Percentiles rank a stretch among this genome's conserved stretches.
These are phyloP conservation scores for Electrophaes corylata DNA, from an alignment of 2,888 invertebrate species.

Conservation along the genomic window DNA sequence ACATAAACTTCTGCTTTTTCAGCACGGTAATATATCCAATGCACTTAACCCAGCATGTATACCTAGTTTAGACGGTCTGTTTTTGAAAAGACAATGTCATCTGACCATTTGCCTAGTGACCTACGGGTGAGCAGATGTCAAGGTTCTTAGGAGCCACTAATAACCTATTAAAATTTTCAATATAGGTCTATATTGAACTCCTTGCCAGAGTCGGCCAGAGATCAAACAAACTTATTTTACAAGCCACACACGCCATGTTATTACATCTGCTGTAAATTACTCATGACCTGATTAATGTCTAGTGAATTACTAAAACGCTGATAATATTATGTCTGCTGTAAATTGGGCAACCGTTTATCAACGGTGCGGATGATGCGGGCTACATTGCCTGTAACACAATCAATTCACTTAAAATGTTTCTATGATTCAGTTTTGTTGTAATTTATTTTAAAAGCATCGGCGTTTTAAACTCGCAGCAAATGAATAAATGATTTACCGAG, in stretches of 20 bases:
- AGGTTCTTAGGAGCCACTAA: too few species aligned
- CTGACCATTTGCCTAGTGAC: too few species aligned
- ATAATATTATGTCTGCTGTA: slow-evolving; percentile 11
- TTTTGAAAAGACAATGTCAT: too few species aligned
- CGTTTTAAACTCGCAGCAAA: slow-evolving; percentile 36
- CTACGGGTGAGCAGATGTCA: too few species aligned
- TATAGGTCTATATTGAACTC: too few species aligned
- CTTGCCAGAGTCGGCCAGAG: not conserved
- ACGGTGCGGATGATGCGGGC: slow-evolving; percentile 17
- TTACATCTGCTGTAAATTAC: slow-evolving; percentile 2
- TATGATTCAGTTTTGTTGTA: slow-evolving; percentile 1
- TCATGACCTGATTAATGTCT: slow-evolving; percentile 15
- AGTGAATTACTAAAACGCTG: slow-evolving; percentile 14
- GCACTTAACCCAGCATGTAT: too few species aligned
- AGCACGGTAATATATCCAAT: too few species aligned
- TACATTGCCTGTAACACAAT: slow-evolving; percentile 6
- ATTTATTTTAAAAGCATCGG: slow-evolving; percentile 12
- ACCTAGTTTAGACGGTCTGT: too few species aligned
- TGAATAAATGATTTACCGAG: slow-evolving; percentile 43
- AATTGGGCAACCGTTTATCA: slow-evolving; percentile 24
- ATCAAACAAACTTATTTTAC: not conserved
- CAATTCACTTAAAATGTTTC: slow-evolving; percentile 5
- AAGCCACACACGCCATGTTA: not conserved
- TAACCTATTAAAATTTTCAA: too few species aligned
- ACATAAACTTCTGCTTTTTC: too few species aligned